Percentiles rank a stretch among this genome's conserved stretches.
These are phyloP conservation scores for Myotis findleyi DNA, from an alignment of 2,797 vertebrate species.

Conservation along the genomic window DNA sequence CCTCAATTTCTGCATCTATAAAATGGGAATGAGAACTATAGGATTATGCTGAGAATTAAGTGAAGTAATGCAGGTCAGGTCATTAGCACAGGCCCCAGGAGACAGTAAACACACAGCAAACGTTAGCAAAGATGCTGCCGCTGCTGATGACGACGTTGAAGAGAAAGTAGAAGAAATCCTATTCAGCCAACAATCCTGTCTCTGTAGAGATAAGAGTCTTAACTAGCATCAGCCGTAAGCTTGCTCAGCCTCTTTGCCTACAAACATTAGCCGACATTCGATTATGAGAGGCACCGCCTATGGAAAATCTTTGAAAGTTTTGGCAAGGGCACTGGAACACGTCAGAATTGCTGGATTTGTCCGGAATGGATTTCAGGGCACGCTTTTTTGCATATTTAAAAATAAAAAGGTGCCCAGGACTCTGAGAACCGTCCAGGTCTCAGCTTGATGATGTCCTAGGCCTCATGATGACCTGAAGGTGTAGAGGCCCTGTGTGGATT, in stretches of 20 bases:
- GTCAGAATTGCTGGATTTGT: background rate
- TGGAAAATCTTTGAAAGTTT: slow-evolving; percentile 3
- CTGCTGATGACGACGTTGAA: background rate
- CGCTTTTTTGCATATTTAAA: background rate
- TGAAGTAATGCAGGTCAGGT: background rate
- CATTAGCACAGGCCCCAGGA: background rate
- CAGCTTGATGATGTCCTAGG: background rate
- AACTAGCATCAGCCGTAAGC: background rate
- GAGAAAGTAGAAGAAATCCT: background rate
- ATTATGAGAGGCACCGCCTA: background rate
- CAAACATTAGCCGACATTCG: background rate
- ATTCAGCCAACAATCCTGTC: background rate
- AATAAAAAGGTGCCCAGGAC: background rate
- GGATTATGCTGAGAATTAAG: background rate
- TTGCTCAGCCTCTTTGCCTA: background rate
- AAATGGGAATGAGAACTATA: background rate
- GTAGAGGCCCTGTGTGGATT: slow-evolving; percentile 44
- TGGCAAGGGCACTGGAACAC: background rate
- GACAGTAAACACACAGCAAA: background rate
- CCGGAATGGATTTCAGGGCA: background rate
- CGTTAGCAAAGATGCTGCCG: background rate
- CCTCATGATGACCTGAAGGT: background rate
- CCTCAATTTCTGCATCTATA: background rate
- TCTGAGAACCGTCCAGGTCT: background rate
- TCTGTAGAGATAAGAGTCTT: slow-evolving; percentile 26